These are phyloP conservation scores for Parus major DNA, from an alignment of 2,113 vertebrate genomes.

Conservation along the genomic window DNA sequence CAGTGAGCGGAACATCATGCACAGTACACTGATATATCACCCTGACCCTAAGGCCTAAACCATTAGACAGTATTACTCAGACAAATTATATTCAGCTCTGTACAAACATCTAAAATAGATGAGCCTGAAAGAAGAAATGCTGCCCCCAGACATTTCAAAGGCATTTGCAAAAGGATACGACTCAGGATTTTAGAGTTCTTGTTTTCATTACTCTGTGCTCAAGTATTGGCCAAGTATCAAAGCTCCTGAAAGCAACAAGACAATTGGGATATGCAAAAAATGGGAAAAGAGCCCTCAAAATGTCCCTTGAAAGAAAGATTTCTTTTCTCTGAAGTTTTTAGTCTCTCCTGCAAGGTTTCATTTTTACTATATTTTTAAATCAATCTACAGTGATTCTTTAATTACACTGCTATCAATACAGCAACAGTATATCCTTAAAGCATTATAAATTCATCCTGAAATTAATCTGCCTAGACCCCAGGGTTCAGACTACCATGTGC, in stretches of 20 bases:
- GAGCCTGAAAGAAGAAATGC: slow-evolving; percentile 8
- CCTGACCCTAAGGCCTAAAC: neutral
- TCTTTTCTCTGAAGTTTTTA: neutral
- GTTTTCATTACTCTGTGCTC: slow-evolving; percentile 33
- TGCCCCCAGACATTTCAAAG: slow-evolving; percentile 38
- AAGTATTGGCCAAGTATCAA: slow-evolving; percentile 2
- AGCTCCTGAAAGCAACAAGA: neutral
- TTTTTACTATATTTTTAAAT: neutral
- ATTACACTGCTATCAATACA: neutral
- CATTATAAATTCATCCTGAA: neutral
- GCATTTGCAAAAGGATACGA: slow-evolving; percentile 1
- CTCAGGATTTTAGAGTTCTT: slow-evolving; percentile 32
- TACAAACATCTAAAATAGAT: slow-evolving; percentile 19
- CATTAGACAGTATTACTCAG: neutral
- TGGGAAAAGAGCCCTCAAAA: neutral
- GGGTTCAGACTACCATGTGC: neutral
- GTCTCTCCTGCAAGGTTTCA: neutral
- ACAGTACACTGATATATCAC: neutral
- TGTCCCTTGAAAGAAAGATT: neutral
- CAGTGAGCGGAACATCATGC: neutral
- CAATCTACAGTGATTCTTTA: slow-evolving; percentile 2
- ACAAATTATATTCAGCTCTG: neutral
- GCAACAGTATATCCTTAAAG: neutral
- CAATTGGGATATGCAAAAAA: neutral
- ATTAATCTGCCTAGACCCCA: slow-evolving; percentile 1